Evolutionary conservation across 2,888 invertebrate species (phyloP).

Genomic region (Melinaea marsaeus): DNA sequence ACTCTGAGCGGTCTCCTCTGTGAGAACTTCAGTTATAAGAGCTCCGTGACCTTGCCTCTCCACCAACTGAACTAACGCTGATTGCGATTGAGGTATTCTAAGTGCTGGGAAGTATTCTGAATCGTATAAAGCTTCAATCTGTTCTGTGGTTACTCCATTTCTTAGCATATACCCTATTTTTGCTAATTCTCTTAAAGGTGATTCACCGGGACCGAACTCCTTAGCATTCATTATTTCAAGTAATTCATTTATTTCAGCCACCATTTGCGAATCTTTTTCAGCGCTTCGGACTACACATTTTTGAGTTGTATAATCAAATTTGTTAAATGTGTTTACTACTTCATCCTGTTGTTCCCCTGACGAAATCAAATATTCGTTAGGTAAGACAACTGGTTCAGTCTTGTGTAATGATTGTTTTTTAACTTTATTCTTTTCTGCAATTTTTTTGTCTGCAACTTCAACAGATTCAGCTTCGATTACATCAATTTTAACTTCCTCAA

Average conservation of each 20-base stretch:
- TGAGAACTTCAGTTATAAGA: constrained; percentile 87
- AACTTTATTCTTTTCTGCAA: constrained; percentile 72
- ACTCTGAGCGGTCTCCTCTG: constrained; percentile 87
- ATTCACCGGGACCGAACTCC: constrained; percentile 89
- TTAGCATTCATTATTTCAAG: constrained; percentile 85
- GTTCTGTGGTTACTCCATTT: constrained; percentile 85
- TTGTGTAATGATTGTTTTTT: constrained; percentile 51
- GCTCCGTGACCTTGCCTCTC: constrained; percentile 90
- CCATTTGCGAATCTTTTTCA: constrained; percentile 77
- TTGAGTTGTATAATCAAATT: constrained; percentile 75
- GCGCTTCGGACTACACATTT: constrained; percentile 74
- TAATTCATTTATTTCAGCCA: constrained; percentile 86
- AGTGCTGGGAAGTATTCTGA: constrained; percentile 88
- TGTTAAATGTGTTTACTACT: constrained; percentile 72
- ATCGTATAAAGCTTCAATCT: constrained; percentile 87
- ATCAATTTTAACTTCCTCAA: constrained; percentile 71
- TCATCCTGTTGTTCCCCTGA: constrained; percentile 78
- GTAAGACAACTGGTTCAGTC: constrained; percentile 70
- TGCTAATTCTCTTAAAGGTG: constrained; percentile 87
- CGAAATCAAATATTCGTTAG: constrained; percentile 77
- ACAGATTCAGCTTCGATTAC: constrained; percentile 79
- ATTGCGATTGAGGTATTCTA: constrained; percentile 88
- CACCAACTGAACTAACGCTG: constrained; percentile 89
- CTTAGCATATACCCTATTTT: constrained; percentile 88
- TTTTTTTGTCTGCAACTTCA: constrained; percentile 79